phyloP scores from a whole-genome alignment of 2,113 vertebrate genomes.

The Misgurnus mizolepis region DNA sequence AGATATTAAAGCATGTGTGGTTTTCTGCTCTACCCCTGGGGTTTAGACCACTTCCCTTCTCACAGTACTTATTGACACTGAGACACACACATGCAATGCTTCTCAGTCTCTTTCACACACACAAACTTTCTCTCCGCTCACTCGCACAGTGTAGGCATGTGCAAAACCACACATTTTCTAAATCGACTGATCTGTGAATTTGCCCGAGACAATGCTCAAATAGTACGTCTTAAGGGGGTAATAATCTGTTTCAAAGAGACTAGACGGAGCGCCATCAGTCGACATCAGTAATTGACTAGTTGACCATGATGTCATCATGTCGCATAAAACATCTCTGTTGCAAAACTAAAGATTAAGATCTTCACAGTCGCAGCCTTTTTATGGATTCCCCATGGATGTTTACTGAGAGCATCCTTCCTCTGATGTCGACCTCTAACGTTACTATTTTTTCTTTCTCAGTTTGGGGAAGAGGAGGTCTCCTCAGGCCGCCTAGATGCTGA shows the following conservation, averaged over 20 bases:
- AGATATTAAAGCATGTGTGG: conserved; percentile 23
- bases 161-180: not conserved
- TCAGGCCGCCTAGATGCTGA: conserved; percentile 92
- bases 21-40: conserved; percentile 42
- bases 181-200: not conserved
- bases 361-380: conserved; percentile 16
- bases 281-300: not conserved
- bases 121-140: not conserved
- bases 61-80: conserved; percentile 46
- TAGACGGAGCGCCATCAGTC: no score
- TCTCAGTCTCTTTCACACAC: conserved; percentile 1
- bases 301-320: not conserved
- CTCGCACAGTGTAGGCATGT: not conserved
- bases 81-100: not conserved
- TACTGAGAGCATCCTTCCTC: conserved; percentile 55
- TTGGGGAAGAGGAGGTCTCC: conserved; percentile 83
- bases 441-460: conserved; percentile 69
- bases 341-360: not conserved
- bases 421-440: conserved; percentile 56
- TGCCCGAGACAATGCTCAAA: not conserved
- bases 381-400: conserved; percentile 34
- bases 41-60: conserved; percentile 58
- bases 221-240: not conserved
- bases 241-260: not conserved
- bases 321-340: not conserved